These are phyloP conservation scores for Tachina fera DNA, from an alignment of 2,888 invertebrate species.

Conservation along the genomic window DNA sequence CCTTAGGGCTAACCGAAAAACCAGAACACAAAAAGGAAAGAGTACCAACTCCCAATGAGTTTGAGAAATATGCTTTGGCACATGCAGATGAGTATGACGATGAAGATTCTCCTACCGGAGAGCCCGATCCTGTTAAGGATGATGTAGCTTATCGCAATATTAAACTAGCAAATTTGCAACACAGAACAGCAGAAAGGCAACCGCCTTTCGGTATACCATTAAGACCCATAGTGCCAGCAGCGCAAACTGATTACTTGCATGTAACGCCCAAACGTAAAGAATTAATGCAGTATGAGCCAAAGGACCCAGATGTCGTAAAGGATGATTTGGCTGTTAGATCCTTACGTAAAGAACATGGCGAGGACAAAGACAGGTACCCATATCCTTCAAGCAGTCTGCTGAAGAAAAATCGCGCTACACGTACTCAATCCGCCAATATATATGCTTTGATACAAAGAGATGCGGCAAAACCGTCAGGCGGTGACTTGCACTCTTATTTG, in stretches of 20 bases:
- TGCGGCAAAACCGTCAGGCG: constrained; percentile 82
- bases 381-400: constrained; percentile 84
- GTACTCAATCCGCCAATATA: constrained; percentile 93
- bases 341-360: constrained; percentile 89
- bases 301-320: constrained; percentile 89
- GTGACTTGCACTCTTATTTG: constrained; percentile 85
- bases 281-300: constrained; percentile 76
- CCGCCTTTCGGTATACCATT: constrained; percentile 96
- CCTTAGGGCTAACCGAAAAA: constrained; percentile 90
- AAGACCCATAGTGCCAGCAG: constrained; percentile 91
- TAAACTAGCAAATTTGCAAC: constrained; percentile 89
- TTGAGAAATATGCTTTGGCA: constrained; percentile 83
- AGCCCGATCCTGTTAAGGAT: constrained; percentile 92
- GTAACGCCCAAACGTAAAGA: constrained; percentile 85
- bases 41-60: constrained; percentile 79
- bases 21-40: constrained; percentile 73
- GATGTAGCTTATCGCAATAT: constrained; percentile 93
- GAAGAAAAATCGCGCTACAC: constrained; percentile 90
- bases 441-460: constrained; percentile 89
- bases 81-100: constrained; percentile 85
- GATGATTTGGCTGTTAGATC: constrained; percentile 94
- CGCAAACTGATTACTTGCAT: constrained; percentile 93
- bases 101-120: constrained; percentile 85
- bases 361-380: constrained; percentile 76
- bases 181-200: constrained; percentile 90